Evolutionary conservation across 2,888 invertebrate genomes (phyloP).

Genomic region (Machimus atricapillus): DNA sequence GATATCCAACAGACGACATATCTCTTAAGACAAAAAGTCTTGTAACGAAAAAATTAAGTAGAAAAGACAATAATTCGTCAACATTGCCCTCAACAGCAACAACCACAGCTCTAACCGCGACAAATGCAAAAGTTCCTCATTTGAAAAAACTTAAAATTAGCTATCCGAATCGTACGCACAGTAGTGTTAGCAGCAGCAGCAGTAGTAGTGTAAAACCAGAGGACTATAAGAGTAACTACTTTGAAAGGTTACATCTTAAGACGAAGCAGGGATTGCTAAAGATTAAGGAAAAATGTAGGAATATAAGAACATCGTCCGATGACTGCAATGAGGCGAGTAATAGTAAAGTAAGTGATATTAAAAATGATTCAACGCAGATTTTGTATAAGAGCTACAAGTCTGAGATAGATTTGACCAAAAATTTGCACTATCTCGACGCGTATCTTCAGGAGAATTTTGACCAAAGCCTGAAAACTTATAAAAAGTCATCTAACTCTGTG

Average conservation of each 20-base stretch:
- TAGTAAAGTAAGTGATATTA: constrained; percentile 49
- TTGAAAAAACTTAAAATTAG: constrained; percentile 58
- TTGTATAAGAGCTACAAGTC: constrained; percentile 62
- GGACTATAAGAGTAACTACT: constrained; percentile 52
- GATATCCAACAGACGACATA: constrained; percentile 9
- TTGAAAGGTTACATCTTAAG: constrained; percentile 59
- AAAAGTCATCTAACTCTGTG: constrained; percentile 56
- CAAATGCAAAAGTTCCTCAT: constrained; percentile 51
- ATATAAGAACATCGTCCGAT: constrained; percentile 52
- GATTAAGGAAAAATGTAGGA: constrained; percentile 60
- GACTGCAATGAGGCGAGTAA: constrained; percentile 25
- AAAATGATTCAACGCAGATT: constrained; percentile 47
- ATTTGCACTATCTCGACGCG: constrained; percentile 60
- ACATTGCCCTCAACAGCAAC: not conserved
- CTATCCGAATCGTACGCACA: constrained; percentile 60
- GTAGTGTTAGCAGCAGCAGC: constrained; percentile 44
- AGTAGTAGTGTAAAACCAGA: constrained; percentile 17
- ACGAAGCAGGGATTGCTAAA: constrained; percentile 59
- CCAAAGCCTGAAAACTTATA: constrained; percentile 52
- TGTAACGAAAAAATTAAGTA: constrained; percentile 17
- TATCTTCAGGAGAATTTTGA: constrained; percentile 62
- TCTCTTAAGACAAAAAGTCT: not conserved
- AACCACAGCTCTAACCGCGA: constrained; percentile 1
- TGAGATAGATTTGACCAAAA: constrained; percentile 61
- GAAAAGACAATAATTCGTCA: constrained; percentile 32